These are phyloP conservation scores for Laterallus jamaicensis DNA, from an alignment of 2,113 vertebrate species.

Conservation along the genomic window DNA sequence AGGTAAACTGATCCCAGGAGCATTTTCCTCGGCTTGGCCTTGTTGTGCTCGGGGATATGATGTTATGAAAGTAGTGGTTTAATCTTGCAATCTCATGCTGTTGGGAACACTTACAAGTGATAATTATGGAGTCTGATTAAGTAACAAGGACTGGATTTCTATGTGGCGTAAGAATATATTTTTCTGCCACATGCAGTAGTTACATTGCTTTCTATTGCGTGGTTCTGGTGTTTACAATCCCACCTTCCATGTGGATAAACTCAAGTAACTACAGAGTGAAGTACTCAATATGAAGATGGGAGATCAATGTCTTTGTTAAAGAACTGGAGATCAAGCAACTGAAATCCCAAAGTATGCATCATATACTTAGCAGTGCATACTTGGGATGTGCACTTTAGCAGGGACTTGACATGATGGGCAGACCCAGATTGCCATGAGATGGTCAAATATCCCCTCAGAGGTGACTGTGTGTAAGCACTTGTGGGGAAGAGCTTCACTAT, in stretches of 20 bases:
- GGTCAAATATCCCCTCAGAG: neutral
- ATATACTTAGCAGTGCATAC: fast-evolving
- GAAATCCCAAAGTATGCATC: neutral
- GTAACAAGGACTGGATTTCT: neutral
- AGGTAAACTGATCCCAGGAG: neutral
- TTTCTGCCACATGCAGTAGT: neutral
- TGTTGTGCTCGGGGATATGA: neutral
- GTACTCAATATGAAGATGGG: neutral
- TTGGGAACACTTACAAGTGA: neutral
- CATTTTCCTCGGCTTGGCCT: neutral
- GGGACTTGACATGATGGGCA: neutral
- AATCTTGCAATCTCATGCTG: neutral
- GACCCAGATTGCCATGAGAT: neutral
- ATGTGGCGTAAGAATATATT: neutral
- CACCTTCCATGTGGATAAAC: neutral
- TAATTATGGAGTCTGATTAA: neutral
- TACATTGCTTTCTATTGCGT: neutral
- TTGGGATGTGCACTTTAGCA: neutral
- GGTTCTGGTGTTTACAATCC: neutral
- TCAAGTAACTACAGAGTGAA: neutral
- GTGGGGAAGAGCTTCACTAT: neutral
- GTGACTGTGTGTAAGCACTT: neutral
- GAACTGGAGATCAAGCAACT: neutral
- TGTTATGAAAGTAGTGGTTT: neutral
- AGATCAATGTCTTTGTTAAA: neutral